A percentile compares a stretch with the other conserved stretches of the same genome.
Evolutionary conservation across 2,797 vertebrate species (phyloP).

Genomic region (Botia kubotai): DNA sequence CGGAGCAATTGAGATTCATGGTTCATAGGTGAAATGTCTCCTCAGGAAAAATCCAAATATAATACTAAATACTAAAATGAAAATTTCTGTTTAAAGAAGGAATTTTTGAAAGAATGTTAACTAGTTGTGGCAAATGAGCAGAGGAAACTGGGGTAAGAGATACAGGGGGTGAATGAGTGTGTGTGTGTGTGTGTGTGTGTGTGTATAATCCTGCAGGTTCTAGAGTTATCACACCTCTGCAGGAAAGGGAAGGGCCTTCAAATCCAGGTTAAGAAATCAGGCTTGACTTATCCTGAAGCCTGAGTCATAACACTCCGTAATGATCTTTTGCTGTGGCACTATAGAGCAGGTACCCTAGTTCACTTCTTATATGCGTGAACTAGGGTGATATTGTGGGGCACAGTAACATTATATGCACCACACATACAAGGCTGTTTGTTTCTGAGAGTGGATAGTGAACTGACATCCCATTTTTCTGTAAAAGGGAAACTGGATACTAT

Average conservation of each 20-base stretch:
- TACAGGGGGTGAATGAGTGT: background rate
- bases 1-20: background rate
- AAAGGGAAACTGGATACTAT: too few species aligned
- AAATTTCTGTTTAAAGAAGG: background rate
- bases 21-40: background rate
- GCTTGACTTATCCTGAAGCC: constrained; percentile 21
- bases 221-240: constrained; percentile 35
- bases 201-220: constrained; percentile 9
- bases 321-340: constrained; percentile 4
- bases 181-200: background rate
- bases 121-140: background rate
- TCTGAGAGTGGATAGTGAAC: too few species aligned
- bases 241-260: constrained; percentile 29
- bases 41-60: too few species aligned
- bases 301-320: background rate
- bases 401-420: too few species aligned
- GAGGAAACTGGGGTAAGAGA: background rate
- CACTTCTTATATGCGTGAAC: too few species aligned
- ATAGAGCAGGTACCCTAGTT: background rate
- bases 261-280: constrained; percentile 17
- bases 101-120: background rate
- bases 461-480: too few species aligned
- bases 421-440: too few species aligned
- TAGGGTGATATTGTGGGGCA: too few species aligned
- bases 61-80: too few species aligned